Conservation (phyloP, 2,113 vertebrate species). For the Paracanthobrama guichenoti region DNA sequence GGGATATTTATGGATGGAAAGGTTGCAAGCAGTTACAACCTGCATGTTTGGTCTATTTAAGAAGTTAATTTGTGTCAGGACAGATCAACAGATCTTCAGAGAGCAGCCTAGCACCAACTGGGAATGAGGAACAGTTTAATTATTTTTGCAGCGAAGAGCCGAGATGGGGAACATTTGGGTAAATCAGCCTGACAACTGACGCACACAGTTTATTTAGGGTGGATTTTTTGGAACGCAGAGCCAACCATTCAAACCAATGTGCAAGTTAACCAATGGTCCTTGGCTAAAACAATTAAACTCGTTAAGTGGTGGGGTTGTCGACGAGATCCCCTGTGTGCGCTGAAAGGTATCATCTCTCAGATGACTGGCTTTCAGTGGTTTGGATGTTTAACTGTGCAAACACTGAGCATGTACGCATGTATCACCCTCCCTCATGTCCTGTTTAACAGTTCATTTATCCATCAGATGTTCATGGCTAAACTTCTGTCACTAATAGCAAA, state of each 20-base stretch:
- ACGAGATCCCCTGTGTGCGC: slow-evolving; percentile 41
- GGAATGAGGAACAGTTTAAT: slow-evolving; percentile 26
- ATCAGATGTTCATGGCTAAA: slow-evolving; percentile 34
- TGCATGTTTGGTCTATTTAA: slow-evolving; percentile 47
- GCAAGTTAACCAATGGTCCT: slow-evolving; percentile 57
- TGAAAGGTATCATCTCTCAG: slow-evolving; percentile 50
- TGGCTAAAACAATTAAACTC: slow-evolving; percentile 56
- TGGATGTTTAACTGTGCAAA: slow-evolving; percentile 40
- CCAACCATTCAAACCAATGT: slow-evolving; percentile 48
- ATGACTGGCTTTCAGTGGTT: slow-evolving; percentile 41
- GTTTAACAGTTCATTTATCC: slow-evolving; percentile 41
- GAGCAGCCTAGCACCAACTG: slow-evolving; percentile 4
- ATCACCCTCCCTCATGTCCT: background rate
- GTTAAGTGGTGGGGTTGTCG: slow-evolving; percentile 51
- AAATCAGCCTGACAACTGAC: slow-evolving; percentile 32
- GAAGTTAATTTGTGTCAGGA: slow-evolving; percentile 37
- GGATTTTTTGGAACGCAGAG: slow-evolving; percentile 25
- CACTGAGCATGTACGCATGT: background rate
- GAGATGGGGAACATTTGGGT: slow-evolving; percentile 25
- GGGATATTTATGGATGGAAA: slow-evolving; percentile 52
- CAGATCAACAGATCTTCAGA: slow-evolving; percentile 21
- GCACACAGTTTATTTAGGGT: slow-evolving; percentile 44
- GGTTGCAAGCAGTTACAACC: background rate
- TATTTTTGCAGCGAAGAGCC: slow-evolving; percentile 38
- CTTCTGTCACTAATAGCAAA: slow-evolving; percentile 43